Evolutionary conservation across 2,888 invertebrate genomes (phyloP).

Genomic region (Chalcosyrphus nemorum): DNA sequence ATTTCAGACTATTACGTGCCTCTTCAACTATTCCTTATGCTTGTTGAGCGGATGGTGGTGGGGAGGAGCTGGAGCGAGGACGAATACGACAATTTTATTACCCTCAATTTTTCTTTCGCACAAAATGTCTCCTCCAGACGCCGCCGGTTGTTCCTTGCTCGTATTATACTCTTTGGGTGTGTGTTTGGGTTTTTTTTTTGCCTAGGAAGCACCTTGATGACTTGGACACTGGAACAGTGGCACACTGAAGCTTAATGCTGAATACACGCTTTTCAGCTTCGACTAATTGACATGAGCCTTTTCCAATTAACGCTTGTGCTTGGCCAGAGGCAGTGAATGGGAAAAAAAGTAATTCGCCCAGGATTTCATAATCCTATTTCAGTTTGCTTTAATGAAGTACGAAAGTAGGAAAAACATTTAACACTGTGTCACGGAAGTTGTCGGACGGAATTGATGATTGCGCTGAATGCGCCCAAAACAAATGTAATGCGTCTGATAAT

Average conservation of each 20-base stretch:
- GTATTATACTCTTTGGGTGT: neutral
- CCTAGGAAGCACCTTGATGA: slow-evolving; percentile 26
- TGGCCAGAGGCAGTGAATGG: neutral
- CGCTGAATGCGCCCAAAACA: neutral
- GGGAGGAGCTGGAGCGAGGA: neutral
- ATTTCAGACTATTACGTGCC: slow-evolving; percentile 66
- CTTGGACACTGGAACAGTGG: neutral
- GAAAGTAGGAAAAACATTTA: slow-evolving; percentile 5
- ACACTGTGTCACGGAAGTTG: neutral
- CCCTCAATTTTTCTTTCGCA: slow-evolving; percentile 51
- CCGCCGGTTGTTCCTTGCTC: neutral
- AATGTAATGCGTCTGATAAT: neutral
- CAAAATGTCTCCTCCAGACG: slow-evolving; percentile 52
- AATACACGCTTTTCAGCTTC: slow-evolving; percentile 20
- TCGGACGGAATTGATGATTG: neutral
- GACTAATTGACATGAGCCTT: slow-evolving; percentile 54
- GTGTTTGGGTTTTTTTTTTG: slow-evolving; percentile 1
- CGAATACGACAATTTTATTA: slow-evolving; percentile 59
- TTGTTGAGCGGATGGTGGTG: slow-evolving; percentile 1
- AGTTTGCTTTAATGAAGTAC: slow-evolving; percentile 18
- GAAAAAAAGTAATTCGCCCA: slow-evolving; percentile 26
- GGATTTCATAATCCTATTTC: slow-evolving; percentile 36
- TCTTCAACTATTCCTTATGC: slow-evolving; percentile 50
- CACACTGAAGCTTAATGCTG: slow-evolving; percentile 10
- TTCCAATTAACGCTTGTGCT: slow-evolving; percentile 40